Evolutionary conservation across 2,797 vertebrate species (phyloP).

Genomic region (Cyclopterus lumpus): DNA sequence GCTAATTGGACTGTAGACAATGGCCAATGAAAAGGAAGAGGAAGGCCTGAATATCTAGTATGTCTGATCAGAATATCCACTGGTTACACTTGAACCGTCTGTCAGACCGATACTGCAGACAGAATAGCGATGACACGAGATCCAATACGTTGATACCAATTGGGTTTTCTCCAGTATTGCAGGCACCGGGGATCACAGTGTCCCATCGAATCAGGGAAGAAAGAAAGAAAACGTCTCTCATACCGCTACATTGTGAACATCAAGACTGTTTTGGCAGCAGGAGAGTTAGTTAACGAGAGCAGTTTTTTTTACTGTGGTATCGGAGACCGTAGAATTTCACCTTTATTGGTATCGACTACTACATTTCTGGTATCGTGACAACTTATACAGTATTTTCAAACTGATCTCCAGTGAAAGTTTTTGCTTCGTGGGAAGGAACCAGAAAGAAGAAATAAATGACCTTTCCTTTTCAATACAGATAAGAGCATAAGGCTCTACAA

Average conservation of each 20-base stretch:
- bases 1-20: background rate
- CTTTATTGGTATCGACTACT: background rate
- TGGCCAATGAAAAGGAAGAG: background rate
- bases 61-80: background rate
- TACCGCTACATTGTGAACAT: too few species aligned
- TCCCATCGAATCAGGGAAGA: too few species aligned
- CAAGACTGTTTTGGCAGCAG: too few species aligned
- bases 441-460: background rate
- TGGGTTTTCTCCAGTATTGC: background rate
- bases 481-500: background rate
- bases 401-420: background rate
- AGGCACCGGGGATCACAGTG: background rate
- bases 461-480: background rate
- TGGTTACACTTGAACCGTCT: background rate
- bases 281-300: too few species aligned
- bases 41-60: background rate
- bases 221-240: too few species aligned
- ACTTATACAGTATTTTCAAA: background rate
- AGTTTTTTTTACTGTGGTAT: background rate
- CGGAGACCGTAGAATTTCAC: background rate
- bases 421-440: background rate
- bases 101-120: too few species aligned
- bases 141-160: background rate
- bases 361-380: background rate
- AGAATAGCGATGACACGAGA: background rate